These are phyloP conservation scores for Spatula clypeata DNA, from an alignment of 2,797 vertebrate genomes.

Conservation along the genomic window DNA sequence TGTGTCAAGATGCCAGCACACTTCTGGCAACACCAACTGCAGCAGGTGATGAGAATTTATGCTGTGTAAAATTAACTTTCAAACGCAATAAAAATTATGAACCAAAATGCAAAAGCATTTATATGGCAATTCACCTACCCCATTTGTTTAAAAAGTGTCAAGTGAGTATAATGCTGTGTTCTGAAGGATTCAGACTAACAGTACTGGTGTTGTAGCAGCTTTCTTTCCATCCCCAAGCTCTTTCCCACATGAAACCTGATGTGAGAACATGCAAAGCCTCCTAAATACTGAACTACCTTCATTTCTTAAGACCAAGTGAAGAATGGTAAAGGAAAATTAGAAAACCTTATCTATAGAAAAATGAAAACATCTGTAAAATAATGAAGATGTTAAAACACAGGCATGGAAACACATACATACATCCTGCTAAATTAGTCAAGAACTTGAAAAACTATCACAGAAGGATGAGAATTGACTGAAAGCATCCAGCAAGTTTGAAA, in stretches of 20 bases:
- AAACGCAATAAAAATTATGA: slow-evolving; percentile 51
- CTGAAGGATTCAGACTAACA: neutral
- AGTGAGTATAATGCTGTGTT: accelerated
- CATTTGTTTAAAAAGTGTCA: neutral
- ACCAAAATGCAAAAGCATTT: slow-evolving; percentile 39
- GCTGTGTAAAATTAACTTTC: slow-evolving; percentile 72
- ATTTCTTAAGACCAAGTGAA: neutral
- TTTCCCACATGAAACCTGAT: neutral
- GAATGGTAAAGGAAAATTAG: neutral
- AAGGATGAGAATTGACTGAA: neutral
- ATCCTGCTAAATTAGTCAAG: neutral
- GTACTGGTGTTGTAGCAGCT: neutral
- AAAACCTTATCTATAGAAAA: neutral
- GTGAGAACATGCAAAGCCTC: neutral
- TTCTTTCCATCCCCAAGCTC: neutral
- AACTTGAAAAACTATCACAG: neutral
- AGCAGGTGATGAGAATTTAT: slow-evolving; percentile 64
- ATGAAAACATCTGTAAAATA: neutral
- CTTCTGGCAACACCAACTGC: slow-evolving; percentile 45
- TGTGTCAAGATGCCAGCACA: neutral
- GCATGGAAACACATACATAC: neutral
- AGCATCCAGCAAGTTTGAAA: neutral
- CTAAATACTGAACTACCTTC: neutral
- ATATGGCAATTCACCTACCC: neutral
- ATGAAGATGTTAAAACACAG: neutral